Evolutionary conservation across 1,140 invertebrate species (phyloP), one percentile per base, ranked within the genome.

Genomic region (Leptinotarsa undecemlineata): DNA sequence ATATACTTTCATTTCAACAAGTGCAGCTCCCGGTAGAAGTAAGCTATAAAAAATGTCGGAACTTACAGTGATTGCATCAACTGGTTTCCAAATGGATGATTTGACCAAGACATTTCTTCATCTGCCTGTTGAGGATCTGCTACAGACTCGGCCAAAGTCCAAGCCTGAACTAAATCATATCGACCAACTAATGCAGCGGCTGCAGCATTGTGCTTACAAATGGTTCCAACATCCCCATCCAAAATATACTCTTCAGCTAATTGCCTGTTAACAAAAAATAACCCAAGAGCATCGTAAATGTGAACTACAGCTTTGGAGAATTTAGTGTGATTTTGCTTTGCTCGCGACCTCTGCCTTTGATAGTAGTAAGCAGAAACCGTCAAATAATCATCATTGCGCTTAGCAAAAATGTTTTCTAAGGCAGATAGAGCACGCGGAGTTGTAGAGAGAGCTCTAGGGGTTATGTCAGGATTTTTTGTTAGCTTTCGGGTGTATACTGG

Each of bases 1-100:
- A 42, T 11, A 42, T 42, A 42, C 33, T 42, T 42, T 42, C 11
- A 42, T 42, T 42, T 42, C 33, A 11, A 42, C 33, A 42, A 42
- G 33, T 42, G 33, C 8, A 42, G 33, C 8, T 42, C 8, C 0
- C 8, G 3, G 8, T 42, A 11, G 1, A 11, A 42, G 6, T 42
- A 42, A 42, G 1, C 60, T 61, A 61, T 3, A 17, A 33, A 33
- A 33, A 33, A 8, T 2, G 0, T 33, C 5, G 1, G 3, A 8
- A 70, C 68, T 70, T 57, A 96, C 92, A 98, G 86, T 5, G 93
- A 93, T 82, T 96, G 92, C 71, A 98, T 89, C 74, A 98, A 84
- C 80, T 91, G 91, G 83, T 92, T 91, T 76, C 95, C 95, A 81
- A 97, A 94, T 4, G 96, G 95, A 89, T 96, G 93, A 20, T 88